phyloP scores from a whole-genome alignment of 1,140 invertebrate species.

The Elymnias hypermnestra region DNA sequence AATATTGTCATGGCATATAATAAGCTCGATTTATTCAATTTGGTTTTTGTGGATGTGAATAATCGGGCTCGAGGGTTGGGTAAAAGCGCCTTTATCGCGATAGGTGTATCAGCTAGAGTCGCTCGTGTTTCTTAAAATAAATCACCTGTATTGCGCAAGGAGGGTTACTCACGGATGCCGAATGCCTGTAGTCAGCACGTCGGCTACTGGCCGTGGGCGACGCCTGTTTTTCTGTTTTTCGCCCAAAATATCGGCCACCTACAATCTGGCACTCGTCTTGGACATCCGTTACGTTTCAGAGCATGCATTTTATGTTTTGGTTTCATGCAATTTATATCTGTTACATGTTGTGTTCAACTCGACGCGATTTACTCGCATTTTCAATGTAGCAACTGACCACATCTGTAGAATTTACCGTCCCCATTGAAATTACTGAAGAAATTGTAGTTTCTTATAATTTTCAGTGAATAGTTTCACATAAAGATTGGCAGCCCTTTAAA shows the following conservation, averaged over 20 bases:
- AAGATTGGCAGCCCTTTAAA: too few relatives aligned
- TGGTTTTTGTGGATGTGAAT: not conserved
- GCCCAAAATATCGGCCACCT: conserved; percentile 54
- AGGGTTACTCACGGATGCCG: conserved; percentile 46
- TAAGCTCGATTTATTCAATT: not conserved
- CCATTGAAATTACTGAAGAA: too few relatives aligned
- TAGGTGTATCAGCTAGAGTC: conserved; percentile 8
- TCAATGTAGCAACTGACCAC: too few relatives aligned
- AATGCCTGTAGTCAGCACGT: conserved; percentile 35
- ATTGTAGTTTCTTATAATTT: too few relatives aligned
- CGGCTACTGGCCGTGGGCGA: conserved; percentile 34
- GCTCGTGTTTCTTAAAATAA: conserved; percentile 30
- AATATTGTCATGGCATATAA: not conserved
- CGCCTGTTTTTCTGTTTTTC: conserved; percentile 48
- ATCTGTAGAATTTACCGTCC: too few relatives aligned
- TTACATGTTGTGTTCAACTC: too few relatives aligned
- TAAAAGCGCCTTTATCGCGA: conserved; percentile 2
- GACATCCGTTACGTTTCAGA: conserved; percentile 14
- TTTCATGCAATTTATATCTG: conserved; percentile 14
- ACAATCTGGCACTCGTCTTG: conserved; percentile 38
- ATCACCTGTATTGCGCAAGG: conserved; percentile 48
- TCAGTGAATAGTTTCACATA: too few relatives aligned
- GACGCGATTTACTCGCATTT: too few relatives aligned
- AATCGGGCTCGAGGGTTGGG: too few relatives aligned
- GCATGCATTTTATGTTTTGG: not conserved